These are phyloP conservation scores for Drosophila cardini DNA, from an alignment of 1,140 invertebrate species.

Conservation along the genomic window DNA sequence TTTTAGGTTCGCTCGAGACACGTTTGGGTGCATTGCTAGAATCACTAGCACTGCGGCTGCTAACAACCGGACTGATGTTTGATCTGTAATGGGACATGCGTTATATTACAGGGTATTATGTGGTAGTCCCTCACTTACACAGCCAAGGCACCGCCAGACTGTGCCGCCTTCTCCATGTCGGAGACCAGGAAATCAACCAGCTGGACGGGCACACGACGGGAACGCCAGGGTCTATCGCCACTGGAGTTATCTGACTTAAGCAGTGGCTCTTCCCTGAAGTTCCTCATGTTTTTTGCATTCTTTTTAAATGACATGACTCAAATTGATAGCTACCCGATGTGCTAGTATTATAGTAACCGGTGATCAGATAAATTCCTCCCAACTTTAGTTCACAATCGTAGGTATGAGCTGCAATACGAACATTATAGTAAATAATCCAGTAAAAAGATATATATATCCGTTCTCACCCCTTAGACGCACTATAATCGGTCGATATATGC, in stretches of 20 bases:
- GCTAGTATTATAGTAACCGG: slow-evolving; percentile 52
- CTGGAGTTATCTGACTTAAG: neutral
- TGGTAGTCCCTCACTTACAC: neutral
- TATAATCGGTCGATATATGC: slow-evolving; percentile 56
- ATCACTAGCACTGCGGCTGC: neutral
- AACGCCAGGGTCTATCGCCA: neutral
- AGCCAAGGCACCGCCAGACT: neutral
- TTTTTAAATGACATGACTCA: slow-evolving; percentile 73
- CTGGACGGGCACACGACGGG: slow-evolving; percentile 22
- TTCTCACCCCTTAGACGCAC: slow-evolving; percentile 58
- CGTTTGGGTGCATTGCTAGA: neutral
- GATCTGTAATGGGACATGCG: slow-evolving; percentile 1
- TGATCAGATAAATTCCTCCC: slow-evolving; percentile 61
- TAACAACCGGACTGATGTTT: neutral
- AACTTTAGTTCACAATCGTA: slow-evolving; percentile 67
- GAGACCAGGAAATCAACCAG: slow-evolving; percentile 42
- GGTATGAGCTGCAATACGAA: slow-evolving; percentile 45
- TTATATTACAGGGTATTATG: neutral
- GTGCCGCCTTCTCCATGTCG: neutral
- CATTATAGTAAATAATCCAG: too few species aligned
- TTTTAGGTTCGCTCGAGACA: neutral
- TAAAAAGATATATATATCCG: neutral
- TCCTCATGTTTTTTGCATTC: slow-evolving; percentile 19
- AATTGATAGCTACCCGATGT: slow-evolving; percentile 49
- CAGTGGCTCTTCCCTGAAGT: neutral